Evolutionary conservation across 1,140 invertebrate genomes (phyloP).

Genomic region (Macrocentrus cingulum): DNA sequence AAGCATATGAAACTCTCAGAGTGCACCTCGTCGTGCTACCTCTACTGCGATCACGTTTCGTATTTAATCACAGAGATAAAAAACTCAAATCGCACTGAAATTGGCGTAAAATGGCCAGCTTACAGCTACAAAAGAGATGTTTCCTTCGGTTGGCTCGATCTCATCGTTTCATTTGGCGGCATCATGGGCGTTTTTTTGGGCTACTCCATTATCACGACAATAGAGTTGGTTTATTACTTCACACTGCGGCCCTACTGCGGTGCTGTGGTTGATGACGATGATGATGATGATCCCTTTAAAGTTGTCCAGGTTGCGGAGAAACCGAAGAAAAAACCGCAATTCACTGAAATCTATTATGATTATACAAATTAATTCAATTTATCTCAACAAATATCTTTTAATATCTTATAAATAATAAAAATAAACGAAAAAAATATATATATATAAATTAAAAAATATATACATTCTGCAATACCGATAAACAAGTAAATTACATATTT

Average conservation of each 20-base stretch:
- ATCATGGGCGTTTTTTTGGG: conserved; percentile 77
- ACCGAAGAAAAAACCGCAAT: neutral
- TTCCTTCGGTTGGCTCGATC: conserved; percentile 76
- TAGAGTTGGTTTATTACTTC: conserved; percentile 75
- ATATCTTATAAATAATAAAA: neutral
- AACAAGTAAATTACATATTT: no score
- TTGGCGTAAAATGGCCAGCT: conserved; percentile 63
- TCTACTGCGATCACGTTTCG: conserved; percentile 27
- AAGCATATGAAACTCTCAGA: neutral
- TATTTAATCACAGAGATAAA: conserved; percentile 24
- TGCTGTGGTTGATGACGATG: conserved; percentile 30
- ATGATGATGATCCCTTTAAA: neutral
- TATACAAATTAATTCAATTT: conserved; percentile 16
- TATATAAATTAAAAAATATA: no score
- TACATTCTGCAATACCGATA: no score
- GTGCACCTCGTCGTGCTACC: conserved; percentile 22
- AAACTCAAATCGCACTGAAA: neutral
- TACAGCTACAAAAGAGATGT: conserved; percentile 74
- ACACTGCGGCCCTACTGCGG: conserved; percentile 67
- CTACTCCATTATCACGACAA: conserved; percentile 71
- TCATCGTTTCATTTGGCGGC: conserved; percentile 67
- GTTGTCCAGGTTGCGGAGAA: conserved; percentile 23
- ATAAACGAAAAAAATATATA: no score
- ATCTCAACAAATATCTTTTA: no score
- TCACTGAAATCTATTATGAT: conserved; percentile 16